Base-by-base conservation (phyloP, 2,888 invertebrate species). In the Desoria tigrina region DNA sequence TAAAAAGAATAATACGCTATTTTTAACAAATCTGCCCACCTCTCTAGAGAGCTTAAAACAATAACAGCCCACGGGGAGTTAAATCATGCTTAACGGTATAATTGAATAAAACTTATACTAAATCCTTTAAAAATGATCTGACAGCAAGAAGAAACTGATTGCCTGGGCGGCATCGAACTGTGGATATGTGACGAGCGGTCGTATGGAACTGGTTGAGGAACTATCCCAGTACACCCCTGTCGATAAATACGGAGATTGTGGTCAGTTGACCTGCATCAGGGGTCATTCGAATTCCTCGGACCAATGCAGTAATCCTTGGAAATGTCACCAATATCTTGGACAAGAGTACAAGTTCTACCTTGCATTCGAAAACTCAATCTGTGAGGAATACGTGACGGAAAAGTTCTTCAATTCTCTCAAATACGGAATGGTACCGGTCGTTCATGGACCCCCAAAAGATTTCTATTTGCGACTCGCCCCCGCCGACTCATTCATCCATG, bases 401-500 rank as follows among this genome's bases (percentile, higher is more conserved):
- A 77, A 77, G 66, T 74, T 77, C 16, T 78, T 69, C 59, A 68
- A 71, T 42, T 60, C 72, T 2, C 63, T 75, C 0, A 61, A 64
- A 6, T 57, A 66, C 24, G 67, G 68, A 37, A 74, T 66, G 69
- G 73, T 11, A 74, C 73, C n/a, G 65, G 80, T 4, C 78, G 78
- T 1, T 76, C 77, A 51, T 79, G 79, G 0, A 70, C 76, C 11
- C 77, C 75, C 0, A 73, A 79, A 63, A 24, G 6, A 7, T 9
- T 7, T 6, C n/a, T n/a, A n/a, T n/a, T n/a, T n/a, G n/a, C n/a
- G 16, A 28, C n/a, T 63, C 77, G 4, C 73, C 77, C 1, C 80
- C 80, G 0, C 69, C 72, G 18, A 72, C 71, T 78, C 79, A 2
- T 79, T 74, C 69, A 79, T 80, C 53, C 74, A 79, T 65, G 78